phyloP scores from a whole-genome alignment of 2,797 vertebrate species.

The Tachyglossus aculeatus region DNA sequence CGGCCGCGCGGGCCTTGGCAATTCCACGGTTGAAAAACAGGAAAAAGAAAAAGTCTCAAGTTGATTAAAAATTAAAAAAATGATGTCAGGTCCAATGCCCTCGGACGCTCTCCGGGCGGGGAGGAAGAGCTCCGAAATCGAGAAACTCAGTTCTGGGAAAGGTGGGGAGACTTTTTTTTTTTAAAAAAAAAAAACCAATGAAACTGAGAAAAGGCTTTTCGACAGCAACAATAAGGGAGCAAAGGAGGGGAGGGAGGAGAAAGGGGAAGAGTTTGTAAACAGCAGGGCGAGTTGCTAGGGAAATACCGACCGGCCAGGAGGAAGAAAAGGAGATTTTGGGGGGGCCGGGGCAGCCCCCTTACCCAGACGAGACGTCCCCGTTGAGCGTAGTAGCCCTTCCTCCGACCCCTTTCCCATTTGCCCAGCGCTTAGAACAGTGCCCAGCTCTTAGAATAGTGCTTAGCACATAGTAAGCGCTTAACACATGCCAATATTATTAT shows the following conservation, averaged over 20 bases:
- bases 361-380: neutral
- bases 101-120: no score
- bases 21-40: no score
- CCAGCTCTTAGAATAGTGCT: no score
- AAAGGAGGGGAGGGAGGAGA: neutral
- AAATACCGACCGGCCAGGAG: neutral
- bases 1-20: no score
- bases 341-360: neutral
- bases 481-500: no score
- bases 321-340: constrained; percentile 2
- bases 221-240: neutral
- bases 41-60: no score
- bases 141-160: neutral
- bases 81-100: no score
- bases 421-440: no score
- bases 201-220: neutral
- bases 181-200: neutral
- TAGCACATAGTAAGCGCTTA: no score
- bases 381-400: neutral
- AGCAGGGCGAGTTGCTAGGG: neutral
- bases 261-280: neutral
- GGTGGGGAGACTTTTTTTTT: no score
- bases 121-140: no score
- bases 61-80: no score
- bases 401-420: neutral